A percentile compares a stretch with the other conserved stretches of the same genome.
Evolutionary conservation across 2,888 invertebrate genomes (phyloP).

Genomic region (Synanthedon myopaeformis): DNA sequence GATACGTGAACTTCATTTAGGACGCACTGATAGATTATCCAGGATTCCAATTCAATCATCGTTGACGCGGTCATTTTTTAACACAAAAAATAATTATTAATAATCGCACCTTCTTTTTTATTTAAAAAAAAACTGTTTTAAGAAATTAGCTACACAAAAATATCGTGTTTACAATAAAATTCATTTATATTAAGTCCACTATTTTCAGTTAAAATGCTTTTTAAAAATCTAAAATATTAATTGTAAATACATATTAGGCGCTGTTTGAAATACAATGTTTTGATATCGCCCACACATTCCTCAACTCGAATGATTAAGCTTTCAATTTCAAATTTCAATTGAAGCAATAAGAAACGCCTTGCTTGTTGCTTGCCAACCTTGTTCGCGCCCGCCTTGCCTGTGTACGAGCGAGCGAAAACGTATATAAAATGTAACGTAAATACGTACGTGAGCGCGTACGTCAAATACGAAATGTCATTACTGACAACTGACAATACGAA

Average conservation of each 20-base stretch:
- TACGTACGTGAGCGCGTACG: too few species aligned
- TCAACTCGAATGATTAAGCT: neutral
- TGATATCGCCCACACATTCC: constrained; percentile 39
- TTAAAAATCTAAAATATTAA: constrained; percentile 16
- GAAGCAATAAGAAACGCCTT: too few species aligned
- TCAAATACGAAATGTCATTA: too few species aligned
- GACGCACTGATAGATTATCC: constrained; percentile 78
- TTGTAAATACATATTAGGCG: constrained; percentile 32
- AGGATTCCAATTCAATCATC: constrained; percentile 76
- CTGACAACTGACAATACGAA: too few species aligned
- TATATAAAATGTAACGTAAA: too few species aligned
- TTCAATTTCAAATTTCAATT: too few species aligned
- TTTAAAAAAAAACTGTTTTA: constrained; percentile 17
- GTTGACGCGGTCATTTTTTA: constrained; percentile 61
- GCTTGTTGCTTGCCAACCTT: too few species aligned
- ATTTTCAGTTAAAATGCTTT: constrained; percentile 30
- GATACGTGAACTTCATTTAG: constrained; percentile 76
- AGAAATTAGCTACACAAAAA: constrained; percentile 17
- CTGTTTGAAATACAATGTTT: constrained; percentile 29
- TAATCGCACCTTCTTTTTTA: constrained; percentile 1
- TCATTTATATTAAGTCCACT: constrained; percentile 11
- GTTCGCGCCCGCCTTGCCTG: too few species aligned
- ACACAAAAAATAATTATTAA: neutral
- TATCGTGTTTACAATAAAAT: constrained; percentile 20
- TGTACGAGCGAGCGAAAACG: too few species aligned